A percentile compares a stretch with the other conserved stretches of the same genome.
Evolutionary conservation across 2,113 vertebrate species (phyloP).

Genomic region (Brienomyrus brachyistius): DNA sequence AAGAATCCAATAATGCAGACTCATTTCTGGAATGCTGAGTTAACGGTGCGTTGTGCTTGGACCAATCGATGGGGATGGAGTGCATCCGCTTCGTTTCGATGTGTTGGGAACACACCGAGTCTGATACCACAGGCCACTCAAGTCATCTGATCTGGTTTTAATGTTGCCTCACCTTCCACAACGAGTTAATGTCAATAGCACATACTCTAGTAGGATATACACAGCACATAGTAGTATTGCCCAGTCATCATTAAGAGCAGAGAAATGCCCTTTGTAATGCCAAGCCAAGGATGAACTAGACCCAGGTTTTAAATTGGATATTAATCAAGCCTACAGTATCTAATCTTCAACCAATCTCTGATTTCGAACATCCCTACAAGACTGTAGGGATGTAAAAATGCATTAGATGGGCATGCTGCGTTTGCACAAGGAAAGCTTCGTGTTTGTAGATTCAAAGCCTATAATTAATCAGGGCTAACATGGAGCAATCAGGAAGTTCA

Average conservation of each 20-base stretch:
- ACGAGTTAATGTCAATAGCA: slow-evolving; percentile 20
- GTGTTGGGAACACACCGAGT: neutral
- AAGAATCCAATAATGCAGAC: neutral
- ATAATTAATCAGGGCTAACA: slow-evolving; percentile 20
- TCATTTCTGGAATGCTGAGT: neutral
- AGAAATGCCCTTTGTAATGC: neutral
- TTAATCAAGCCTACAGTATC: neutral
- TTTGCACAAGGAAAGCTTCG: neutral
- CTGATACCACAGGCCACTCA: neutral
- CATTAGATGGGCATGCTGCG: neutral
- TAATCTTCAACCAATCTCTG: neutral
- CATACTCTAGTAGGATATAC: neutral
- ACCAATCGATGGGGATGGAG: neutral
- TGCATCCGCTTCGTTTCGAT: neutral
- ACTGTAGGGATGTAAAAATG: neutral
- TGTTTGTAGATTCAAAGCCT: slow-evolving; percentile 7
- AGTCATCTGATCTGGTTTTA: neutral
- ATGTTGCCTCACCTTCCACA: neutral
- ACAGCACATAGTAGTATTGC: neutral
- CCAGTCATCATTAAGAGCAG: neutral
- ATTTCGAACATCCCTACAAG: neutral
- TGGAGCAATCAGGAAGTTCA: slow-evolving; percentile 24
- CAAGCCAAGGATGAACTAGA: neutral
- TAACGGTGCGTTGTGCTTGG: neutral
- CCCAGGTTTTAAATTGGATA: neutral